Base-by-base conservation (phyloP, 1,140 invertebrate species). In the Leptopilina boulardi region DNA sequence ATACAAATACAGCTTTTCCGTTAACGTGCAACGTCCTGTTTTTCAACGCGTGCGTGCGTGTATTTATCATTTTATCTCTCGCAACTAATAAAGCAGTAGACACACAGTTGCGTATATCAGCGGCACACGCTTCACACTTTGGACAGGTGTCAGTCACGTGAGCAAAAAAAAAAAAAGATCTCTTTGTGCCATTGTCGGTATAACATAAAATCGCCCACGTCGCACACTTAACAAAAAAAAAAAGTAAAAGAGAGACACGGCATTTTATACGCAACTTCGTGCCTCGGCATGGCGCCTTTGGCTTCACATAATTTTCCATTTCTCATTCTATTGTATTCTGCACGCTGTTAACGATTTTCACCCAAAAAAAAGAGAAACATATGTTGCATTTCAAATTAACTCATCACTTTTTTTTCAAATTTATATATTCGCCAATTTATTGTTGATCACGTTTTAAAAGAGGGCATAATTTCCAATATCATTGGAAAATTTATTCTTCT, bases 181-280 rank as follows among this genome's bases (percentile, higher is more conserved):
- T 66, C 26, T 66, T 30, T 66, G 59, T 54, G 18, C 23, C 59
- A 30, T 66, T 30, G 23, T 66, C 23, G 23, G 23, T 6, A 8
- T 66, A 66, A 66, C 59, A 30, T 66, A 30, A 66, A 66, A 66
- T 66, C 59, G 26, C 59, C 59, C 59, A 66, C 59, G 26, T n/a
- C 13, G 59, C 15, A 30, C 15, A 30, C 26, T 10, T 54, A 30
- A 66, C 59, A 66, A 30, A 66, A 34, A 66, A 38, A 38, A 38
- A 38, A 38, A 38, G 34, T 38, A 38, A 38, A 38, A 38, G 34
- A 38, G 34, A 38, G 34, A 38, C 26, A 6, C 13, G 26, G 21
- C 13, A n/a, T 66, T 66, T 66, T 30, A 66, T 66, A 30, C 10
- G 23, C 26, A 66, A 66, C 59, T 66, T 66, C 59, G 59, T 66